Percentiles rank a stretch among this genome's conserved stretches.
Evolutionary conservation across 2,113 vertebrate species (phyloP).

Genomic region (Tupaia tana): DNA sequence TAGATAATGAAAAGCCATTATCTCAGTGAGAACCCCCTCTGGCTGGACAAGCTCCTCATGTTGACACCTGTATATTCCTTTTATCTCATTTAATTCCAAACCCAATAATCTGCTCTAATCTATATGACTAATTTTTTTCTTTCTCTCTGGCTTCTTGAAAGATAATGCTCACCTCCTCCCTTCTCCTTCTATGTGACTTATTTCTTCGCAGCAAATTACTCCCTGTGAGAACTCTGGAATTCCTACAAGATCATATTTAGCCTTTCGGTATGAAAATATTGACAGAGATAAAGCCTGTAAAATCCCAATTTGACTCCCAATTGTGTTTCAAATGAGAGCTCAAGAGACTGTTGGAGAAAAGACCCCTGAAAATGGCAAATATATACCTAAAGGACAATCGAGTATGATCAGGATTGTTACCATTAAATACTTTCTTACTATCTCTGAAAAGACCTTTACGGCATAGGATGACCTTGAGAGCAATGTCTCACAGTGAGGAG

Average conservation of each 20-base stretch:
- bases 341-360: conserved; percentile 29
- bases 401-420: neutral
- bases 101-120: neutral
- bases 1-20: no score
- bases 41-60: neutral
- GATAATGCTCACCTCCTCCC: neutral
- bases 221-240: conserved; percentile 7
- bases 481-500: neutral
- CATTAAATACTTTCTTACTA: neutral
- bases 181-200: neutral
- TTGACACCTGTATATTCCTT: neutral
- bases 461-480: neutral
- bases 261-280: conserved; percentile 30
- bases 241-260: conserved; percentile 45
- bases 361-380: conserved; percentile 19
- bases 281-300: conserved; percentile 5
- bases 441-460: neutral
- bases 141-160: neutral
- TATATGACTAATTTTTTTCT: neutral
- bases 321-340: conserved; percentile 41
- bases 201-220: conserved; percentile 26
- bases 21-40: neutral
- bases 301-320: conserved; percentile 41
- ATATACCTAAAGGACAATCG: neutral
- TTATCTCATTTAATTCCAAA: neutral